Conservation (phyloP, 1,140 invertebrate genomes). For the Adelges cooleyi region DNA sequence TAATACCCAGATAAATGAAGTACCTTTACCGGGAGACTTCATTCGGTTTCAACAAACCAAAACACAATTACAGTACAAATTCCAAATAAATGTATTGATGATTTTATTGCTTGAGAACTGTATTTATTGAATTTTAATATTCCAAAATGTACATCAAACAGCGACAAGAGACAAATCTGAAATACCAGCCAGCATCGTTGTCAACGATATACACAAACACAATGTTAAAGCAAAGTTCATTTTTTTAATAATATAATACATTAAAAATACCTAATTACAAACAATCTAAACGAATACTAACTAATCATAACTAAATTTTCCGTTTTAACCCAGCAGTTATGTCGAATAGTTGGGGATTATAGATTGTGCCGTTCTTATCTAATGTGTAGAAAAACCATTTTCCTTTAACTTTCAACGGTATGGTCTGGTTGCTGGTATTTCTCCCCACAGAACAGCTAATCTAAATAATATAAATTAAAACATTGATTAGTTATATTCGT, state of each 20-base stretch:
- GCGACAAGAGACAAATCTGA: too few relatives aligned
- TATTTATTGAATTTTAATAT: too few relatives aligned
- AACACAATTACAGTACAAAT: too few relatives aligned
- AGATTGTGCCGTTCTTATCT: constrained; percentile 21
- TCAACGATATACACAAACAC: constrained; percentile 14
- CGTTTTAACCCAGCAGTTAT: constrained; percentile 15
- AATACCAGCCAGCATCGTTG: background rate
- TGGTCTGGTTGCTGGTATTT: background rate
- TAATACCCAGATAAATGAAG: too few relatives aligned
- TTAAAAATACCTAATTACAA: background rate
- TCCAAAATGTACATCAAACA: too few relatives aligned
- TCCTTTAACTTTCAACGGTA: constrained; percentile 26
- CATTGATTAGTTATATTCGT: too few relatives aligned
- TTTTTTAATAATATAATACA: too few relatives aligned
- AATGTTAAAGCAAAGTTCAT: background rate
- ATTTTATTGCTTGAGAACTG: too few relatives aligned
- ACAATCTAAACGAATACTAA: background rate
- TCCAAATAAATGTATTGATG: too few relatives aligned
- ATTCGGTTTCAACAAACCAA: too few relatives aligned
- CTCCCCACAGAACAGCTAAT: constrained; percentile 17
- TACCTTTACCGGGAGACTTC: too few relatives aligned
- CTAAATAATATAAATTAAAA: background rate
- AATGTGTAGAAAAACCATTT: constrained; percentile 25
- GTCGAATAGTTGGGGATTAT: constrained; percentile 15
- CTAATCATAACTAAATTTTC: background rate